A percentile compares a stretch with the other conserved stretches of the same genome.
Evolutionary conservation across 2,888 invertebrate genomes (phyloP).

Genomic region (Troides oblongomaculatus): DNA sequence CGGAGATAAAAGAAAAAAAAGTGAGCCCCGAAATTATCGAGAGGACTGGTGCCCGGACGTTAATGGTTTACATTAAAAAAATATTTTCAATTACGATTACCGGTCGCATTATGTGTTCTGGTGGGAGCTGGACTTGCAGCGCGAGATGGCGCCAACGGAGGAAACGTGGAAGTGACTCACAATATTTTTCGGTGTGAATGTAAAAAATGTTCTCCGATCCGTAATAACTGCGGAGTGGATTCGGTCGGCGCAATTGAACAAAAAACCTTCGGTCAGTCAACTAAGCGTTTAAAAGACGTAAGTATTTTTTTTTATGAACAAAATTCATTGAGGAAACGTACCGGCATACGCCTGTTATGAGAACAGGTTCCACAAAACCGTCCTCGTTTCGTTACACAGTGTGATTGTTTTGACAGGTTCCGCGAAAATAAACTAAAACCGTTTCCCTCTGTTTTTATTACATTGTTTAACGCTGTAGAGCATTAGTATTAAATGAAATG

Average conservation of each 20-base stretch:
- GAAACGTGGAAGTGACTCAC: conserved; percentile 49
- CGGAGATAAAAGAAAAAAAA: conserved; percentile 63
- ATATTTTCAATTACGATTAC: conserved; percentile 70
- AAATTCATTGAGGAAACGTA: conserved; percentile 53
- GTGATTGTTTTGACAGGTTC: conserved; percentile 48
- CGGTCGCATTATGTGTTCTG: conserved; percentile 56
- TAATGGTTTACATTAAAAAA: conserved; percentile 75
- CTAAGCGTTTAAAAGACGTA: conserved; percentile 35
- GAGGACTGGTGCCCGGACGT: conserved; percentile 62
- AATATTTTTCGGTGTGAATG: conserved; percentile 39
- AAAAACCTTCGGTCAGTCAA: conserved; percentile 41
- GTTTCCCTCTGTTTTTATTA: conserved; percentile 6
- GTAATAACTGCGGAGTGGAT: conserved; percentile 37
- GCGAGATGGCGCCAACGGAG: conserved; percentile 47
- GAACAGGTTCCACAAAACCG: conserved; percentile 56
- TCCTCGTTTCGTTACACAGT: conserved; percentile 55
- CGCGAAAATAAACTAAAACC: conserved; percentile 34
- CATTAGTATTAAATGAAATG: conserved; percentile 1
- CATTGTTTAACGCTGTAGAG: not conserved
- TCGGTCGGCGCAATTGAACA: conserved; percentile 40
- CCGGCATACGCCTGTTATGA: conserved; percentile 43
- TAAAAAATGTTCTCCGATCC: conserved; percentile 39
- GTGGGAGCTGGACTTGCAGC: conserved; percentile 43
- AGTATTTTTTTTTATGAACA: conserved; percentile 35
- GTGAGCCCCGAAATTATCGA: conserved; percentile 70